These are phyloP conservation scores for Tympanuchus pallidicinctus DNA, from an alignment of 2,113 vertebrate species.

Conservation along the genomic window DNA sequence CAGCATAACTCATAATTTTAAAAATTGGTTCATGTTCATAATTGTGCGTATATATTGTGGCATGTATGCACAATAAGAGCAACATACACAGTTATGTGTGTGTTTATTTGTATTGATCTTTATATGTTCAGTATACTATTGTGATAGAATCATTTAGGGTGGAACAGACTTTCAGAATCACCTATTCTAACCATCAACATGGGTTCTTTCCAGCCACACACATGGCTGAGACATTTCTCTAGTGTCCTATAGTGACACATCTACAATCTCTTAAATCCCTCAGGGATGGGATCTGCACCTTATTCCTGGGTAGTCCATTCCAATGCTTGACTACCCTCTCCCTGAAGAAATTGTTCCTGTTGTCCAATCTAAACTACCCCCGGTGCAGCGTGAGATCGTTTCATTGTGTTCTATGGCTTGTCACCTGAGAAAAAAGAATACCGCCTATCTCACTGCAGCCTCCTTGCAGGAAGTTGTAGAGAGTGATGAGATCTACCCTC, in stretches of 20 bases:
- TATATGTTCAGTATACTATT: not conserved
- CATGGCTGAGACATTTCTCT: not conserved
- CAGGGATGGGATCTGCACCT: not conserved
- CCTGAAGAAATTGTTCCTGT: not conserved
- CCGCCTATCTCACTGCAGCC: not conserved
- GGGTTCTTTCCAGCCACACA: not conserved
- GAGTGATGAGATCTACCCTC: not conserved
- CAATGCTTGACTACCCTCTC: not conserved
- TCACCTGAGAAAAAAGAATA: not conserved
- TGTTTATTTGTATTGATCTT: not conserved
- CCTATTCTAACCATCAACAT: not conserved
- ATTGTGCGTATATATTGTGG: not conserved
- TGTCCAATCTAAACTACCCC: not conserved
- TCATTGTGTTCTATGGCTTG: not conserved
- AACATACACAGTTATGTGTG: not conserved
- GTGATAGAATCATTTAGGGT: not conserved
- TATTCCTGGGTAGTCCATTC: not conserved
- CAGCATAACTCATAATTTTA: not conserved
- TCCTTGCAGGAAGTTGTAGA: not conserved
- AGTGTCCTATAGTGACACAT: too few species aligned
- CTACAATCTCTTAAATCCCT: not conserved
- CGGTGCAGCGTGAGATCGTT: not conserved
- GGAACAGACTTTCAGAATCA: not conserved
- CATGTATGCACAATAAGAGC: not conserved
- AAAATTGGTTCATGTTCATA: not conserved